These are phyloP conservation scores for Toxotes chatareus DNA, from an alignment of 2,113 vertebrate species.

Conservation along the genomic window DNA sequence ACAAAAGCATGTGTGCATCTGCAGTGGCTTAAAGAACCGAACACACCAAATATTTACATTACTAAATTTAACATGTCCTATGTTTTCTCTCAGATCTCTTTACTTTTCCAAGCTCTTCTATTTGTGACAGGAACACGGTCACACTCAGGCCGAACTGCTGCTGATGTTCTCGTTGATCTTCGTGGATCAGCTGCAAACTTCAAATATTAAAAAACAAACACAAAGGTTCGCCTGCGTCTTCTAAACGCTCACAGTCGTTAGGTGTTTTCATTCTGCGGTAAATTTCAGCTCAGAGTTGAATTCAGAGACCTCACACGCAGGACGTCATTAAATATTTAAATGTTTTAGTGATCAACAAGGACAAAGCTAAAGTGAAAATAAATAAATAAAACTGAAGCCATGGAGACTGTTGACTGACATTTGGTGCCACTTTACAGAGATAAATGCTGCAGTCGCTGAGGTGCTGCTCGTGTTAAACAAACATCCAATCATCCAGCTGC, in stretches of 20 bases:
- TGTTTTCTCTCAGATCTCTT: background rate
- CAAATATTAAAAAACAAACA: background rate
- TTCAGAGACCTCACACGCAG: too few relatives aligned
- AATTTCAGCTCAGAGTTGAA: too few relatives aligned
- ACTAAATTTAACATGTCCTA: slow-evolving; percentile 11
- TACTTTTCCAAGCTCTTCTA: background rate
- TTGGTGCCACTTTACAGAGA: background rate
- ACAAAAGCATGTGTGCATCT: background rate
- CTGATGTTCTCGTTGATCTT: too few relatives aligned
- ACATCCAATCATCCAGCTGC: background rate
- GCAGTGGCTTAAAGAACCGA: background rate
- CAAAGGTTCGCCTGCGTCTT: too few relatives aligned
- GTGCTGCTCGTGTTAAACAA: background rate
- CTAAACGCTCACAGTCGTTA: too few relatives aligned
- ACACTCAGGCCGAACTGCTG: background rate
- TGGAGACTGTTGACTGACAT: too few relatives aligned
- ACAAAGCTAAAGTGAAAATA: too few relatives aligned
- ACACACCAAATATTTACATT: slow-evolving; percentile 5
- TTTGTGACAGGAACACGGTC: background rate
- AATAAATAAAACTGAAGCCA: too few relatives aligned
- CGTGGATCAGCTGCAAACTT: too few relatives aligned
- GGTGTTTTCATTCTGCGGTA: too few relatives aligned
- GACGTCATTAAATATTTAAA: too few relatives aligned
- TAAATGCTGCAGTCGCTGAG: background rate
- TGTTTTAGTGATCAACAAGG: too few relatives aligned